Evolutionary conservation across 2,888 invertebrate species (phyloP), one percentile per base, ranked within the genome.

Genomic region (Nycteola revayana): DNA sequence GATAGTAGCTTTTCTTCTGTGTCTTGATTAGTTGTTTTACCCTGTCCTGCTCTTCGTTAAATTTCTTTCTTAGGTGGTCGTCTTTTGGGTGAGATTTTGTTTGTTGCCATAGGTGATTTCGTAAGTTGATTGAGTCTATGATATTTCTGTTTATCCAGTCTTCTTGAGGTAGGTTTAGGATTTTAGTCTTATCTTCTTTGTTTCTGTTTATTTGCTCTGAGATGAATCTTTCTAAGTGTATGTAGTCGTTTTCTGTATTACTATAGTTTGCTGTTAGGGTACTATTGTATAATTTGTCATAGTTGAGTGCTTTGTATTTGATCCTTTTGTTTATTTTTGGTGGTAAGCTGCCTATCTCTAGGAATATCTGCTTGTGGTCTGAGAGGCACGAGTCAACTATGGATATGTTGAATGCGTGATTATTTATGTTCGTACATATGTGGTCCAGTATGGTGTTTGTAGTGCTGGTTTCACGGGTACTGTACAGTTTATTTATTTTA

Each of bases 111-210:
- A 54, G 1, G 1, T n/a, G 11, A 21, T 59, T 57, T 28, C 57
- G 43, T 9, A 29, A n/a, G 7, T 39, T 42, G 6, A 61, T 59
- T 18, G 14, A 26, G 3, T 24, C 6, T n/a, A 55, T 41, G 0
- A 58, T 36, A 3, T 37, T 20, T 23, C 37, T 46, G 9, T 49
- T 46, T 14, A 60, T 53, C 56, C 58, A 60, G 10, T 56, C 51
- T n/a, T 44, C 20, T 10, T 24, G 18, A 1, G 49, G 51, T 22
- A 20, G 9, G 18, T 53, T 55, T 1, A 34, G 2, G 7, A 43
- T 38, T 45, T 58, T 49, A 0, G 27, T 38, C 22, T 57, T 55
- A 0, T 1, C 8, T 8, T 29, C 25, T 39, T 38, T 47, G n/a
- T 28, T 44, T 4, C 36, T 7, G 10, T 41, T 1, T 18, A 33